Evolutionary conservation across 92 coral and sea anemone genomes (phyloP).

Genomic region (Phenganax subtilis): DNA sequence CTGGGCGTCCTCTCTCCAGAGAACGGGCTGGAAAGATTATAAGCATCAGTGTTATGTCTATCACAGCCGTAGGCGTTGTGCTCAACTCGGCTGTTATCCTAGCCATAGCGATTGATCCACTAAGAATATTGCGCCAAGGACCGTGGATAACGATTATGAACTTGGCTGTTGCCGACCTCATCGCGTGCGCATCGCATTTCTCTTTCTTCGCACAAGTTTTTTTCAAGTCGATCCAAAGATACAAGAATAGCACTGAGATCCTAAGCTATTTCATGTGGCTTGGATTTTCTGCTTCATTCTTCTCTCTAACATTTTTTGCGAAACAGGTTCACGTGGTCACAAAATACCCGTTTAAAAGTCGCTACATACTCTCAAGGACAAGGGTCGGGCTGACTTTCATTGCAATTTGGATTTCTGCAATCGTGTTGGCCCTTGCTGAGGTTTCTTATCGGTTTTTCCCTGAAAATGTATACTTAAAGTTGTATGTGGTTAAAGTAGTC

Average conservation of each 20-base stretch:
- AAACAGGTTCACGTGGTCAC: conserved; percentile 26
- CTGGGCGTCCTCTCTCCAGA: no score
- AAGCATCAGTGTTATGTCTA: not conserved
- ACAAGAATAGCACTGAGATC: not conserved
- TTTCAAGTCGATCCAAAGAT: not conserved
- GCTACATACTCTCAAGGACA: conserved; percentile 6
- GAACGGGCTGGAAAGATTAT: no score
- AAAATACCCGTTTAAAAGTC: conserved; percentile 18
- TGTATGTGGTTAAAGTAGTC: not conserved
- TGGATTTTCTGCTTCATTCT: conserved; percentile 1
- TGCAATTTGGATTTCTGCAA: conserved; percentile 65
- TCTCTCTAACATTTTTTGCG: conserved; percentile 11
- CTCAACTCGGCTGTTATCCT: conserved; percentile 1
- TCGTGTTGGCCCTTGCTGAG: conserved; percentile 34
- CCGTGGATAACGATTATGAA: conserved; percentile 28
- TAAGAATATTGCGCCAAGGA: conserved; percentile 28
- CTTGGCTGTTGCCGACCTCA: conserved; percentile 25
- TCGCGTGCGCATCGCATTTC: not conserved
- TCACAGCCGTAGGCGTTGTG: not conserved
- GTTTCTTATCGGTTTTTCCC: not conserved
- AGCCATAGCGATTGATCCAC: conserved; percentile 10
- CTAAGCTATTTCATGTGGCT: not conserved
- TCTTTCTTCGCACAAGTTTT: not conserved
- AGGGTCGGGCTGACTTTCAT: conserved; percentile 61
- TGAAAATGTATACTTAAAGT: not conserved